Evolutionary conservation across 1,140 invertebrate genomes (phyloP), one percentile per base, ranked within the genome.

Genomic region (Drosophila sechellia): DNA sequence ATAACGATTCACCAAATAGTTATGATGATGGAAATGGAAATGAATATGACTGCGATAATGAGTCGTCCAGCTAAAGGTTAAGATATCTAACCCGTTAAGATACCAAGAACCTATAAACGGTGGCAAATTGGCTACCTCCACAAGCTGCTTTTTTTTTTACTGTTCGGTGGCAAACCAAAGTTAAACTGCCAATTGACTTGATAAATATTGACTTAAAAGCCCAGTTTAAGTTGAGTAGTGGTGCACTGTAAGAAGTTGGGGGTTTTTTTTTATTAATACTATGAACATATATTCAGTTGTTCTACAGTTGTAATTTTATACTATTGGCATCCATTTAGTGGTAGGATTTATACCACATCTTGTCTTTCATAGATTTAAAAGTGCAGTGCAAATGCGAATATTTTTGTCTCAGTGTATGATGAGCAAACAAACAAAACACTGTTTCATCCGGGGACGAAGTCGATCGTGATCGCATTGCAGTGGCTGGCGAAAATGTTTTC

Each of bases 131-230:
- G 12, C 22, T 22, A 43, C 34, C 20, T 39, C 53, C n/a, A 48
- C 37, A 35, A 22, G 58, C 43, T 17, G 25, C 25, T 27, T 35
- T 34, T 27, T 27, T 15, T 43, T 35, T 45, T 20, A n/a, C 20
- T 42, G 39, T 15, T 8, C 13, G 31, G 17, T 31, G 20, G 15
- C n/a, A 22, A 34, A 10, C 22, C 12, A 4, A 13, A 56, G 68
- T n/a, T 25, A 42, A 81, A 37, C 63, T 64, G 83, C 42, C 59
- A 81, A 87, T 78, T 81, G 45, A 13, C 56, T 68, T 13, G 10
- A 39, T 50, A 75, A 85, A 85, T 76, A 86, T 74, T 75, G 46
- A 60, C 46, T 65, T 71, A 49, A 45, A 37, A 53, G 50, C 11
- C 37, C 56, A 2, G 35, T 58, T 58, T 61, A 27, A 42, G 40